A percentile compares a stretch with the other conserved stretches of the same genome.
These are phyloP conservation scores for Meteorus cinctellus DNA, from an alignment of 2,888 invertebrate genomes.

Conservation along the genomic window DNA sequence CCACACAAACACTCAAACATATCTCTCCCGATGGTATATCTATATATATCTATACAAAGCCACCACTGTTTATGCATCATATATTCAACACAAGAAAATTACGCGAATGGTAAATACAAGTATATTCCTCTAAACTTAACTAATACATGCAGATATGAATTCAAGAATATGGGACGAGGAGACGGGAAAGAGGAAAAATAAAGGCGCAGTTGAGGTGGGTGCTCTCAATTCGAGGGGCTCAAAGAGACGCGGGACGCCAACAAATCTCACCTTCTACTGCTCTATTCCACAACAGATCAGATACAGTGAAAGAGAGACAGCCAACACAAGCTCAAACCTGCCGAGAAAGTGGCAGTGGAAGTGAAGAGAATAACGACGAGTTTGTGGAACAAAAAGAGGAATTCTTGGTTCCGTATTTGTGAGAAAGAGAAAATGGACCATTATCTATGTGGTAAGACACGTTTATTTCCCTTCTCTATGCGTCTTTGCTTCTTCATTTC, in stretches of 20 bases:
- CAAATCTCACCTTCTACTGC: constrained; percentile 54
- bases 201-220: constrained; percentile 60
- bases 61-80: constrained; percentile 71
- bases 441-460: no score
- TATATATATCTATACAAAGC: constrained; percentile 49
- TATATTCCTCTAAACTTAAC: constrained; percentile 13
- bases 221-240: constrained; percentile 42
- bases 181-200: constrained; percentile 55
- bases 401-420: no score
- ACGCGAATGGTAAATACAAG: constrained; percentile 67
- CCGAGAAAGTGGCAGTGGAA: no score
- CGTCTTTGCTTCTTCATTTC: no score
- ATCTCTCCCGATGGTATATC: neutral
- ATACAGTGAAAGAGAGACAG: neutral
- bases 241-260: constrained; percentile 68
- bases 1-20: no score
- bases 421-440: no score
- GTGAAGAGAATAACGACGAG: no score
- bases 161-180: neutral
- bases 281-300: neutral
- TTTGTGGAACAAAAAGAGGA: no score
- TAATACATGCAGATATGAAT: neutral
- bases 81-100: constrained; percentile 72
- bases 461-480: no score
- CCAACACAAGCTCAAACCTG: constrained; percentile 12